Base-by-base conservation (phyloP, 2,888 invertebrate genomes). In the Drosophila seclusa region DNA sequence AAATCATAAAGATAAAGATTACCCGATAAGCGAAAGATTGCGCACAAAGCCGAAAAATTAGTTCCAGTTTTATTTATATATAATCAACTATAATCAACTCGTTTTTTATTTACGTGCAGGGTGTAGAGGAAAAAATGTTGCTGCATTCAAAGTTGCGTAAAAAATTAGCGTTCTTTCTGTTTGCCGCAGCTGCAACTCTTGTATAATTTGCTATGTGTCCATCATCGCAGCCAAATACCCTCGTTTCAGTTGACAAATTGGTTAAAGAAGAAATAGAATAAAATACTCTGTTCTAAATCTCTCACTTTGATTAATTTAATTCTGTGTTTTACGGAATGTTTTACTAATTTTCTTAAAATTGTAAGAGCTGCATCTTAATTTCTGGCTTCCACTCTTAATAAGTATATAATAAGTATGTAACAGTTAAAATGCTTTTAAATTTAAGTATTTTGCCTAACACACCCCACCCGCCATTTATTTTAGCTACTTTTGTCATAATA, bases 61-160 rank as follows among this genome's bases (percentile, higher is more conserved):
- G 2, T 45, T 45, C 4, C 21, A 8, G 21, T 16, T 21, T 45
- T 13, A 45, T 45, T 24, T 21, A 13, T 21, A 42, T 42, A n/a
- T 42, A 31, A 31, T 6, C 6, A 29, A 29, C n/a, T n/a, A 40
- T 5, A 18, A 45, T 58, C 24, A 13, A 11, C 16, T 24, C 10
- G 0, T 27, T 32, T 18, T 8, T 4, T 5, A n/a, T 18, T 32
- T 29, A 27, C 1, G 8, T 8, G 10, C 13, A 42, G 13, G 27
- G 24, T 32, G 27, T 27, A 13, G 2, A 16, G 8, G 27, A 36
- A 52, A 57, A 65, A 45, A 58, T 36, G 40, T 27, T 27, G 73
- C 73, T 68, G 76, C 72, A 86, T 68, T 78, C 86, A 81, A 79
- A 83, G 71, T 68, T 78, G 81, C 83, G 83, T 86, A 81, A 81